A percentile compares a stretch with the other conserved stretches of the same genome.
phyloP scores from a whole-genome alignment of 2,888 invertebrate species.

The Microplitis manilae region DNA sequence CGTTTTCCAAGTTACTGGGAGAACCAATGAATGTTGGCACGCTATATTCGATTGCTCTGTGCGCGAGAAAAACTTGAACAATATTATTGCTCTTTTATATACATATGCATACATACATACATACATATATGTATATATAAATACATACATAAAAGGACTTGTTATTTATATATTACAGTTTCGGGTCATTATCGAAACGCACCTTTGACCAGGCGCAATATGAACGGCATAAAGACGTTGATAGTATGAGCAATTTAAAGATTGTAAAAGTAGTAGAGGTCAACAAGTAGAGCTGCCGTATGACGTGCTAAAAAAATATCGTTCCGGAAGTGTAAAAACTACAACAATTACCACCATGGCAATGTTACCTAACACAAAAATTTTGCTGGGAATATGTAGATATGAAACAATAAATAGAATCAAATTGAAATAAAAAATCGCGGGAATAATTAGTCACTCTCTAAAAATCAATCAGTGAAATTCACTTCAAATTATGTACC shows the following conservation, averaged over 20 bases:
- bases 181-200: constrained; percentile 21
- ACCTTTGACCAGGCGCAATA: constrained; percentile 1
- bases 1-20: constrained; percentile 57
- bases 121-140: neutral
- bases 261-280: neutral
- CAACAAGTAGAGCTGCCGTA: neutral
- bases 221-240: neutral
- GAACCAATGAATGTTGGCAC: constrained; percentile 58
- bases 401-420: neutral
- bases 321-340: neutral
- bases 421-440: neutral
- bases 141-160: neutral
- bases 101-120: neutral
- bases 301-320: neutral
- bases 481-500: too few relatives aligned
- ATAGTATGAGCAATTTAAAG: neutral
- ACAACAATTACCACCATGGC: neutral
- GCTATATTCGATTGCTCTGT: constrained; percentile 46
- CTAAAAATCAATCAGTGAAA: too few relatives aligned
- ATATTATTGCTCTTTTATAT: constrained; percentile 32
- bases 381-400: neutral
- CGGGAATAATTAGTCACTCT: neutral
- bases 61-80: constrained; percentile 40
- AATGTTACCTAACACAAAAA: neutral
- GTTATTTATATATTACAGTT: neutral